Evolutionary conservation across 2,888 invertebrate genomes (phyloP).

Genomic region (Dysmachus trigonus): DNA sequence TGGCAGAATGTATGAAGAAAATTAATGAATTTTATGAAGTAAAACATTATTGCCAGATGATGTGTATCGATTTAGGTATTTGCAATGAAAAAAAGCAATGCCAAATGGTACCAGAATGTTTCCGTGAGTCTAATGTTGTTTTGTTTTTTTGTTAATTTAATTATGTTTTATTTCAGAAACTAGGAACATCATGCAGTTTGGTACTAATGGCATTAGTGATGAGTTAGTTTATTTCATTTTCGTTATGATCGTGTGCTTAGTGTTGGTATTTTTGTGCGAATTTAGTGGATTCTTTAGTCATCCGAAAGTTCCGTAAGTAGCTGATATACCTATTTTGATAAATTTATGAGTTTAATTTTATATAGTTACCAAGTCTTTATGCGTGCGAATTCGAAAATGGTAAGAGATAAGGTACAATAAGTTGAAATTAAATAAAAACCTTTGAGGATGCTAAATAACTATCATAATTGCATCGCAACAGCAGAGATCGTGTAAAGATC

Average conservation of each 20-base stretch:
- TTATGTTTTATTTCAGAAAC: background rate
- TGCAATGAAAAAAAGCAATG: background rate
- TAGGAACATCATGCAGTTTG: background rate
- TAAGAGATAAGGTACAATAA: too few species aligned
- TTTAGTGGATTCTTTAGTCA: background rate
- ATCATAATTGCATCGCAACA: too few species aligned
- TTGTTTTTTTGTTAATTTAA: background rate
- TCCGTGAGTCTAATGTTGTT: background rate
- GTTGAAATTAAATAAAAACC: too few species aligned
- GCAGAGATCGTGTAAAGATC: too few species aligned
- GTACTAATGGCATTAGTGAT: background rate
- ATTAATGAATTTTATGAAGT: background rate
- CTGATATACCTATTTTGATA: too few species aligned
- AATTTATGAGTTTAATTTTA: too few species aligned
- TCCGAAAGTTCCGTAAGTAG: background rate
- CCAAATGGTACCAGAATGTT: background rate
- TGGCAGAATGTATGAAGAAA: background rate
- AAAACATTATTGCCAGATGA: background rate
- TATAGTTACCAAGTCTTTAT: too few species aligned
- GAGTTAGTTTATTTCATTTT: background rate
- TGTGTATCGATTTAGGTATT: background rate
- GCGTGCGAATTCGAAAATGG: too few species aligned
- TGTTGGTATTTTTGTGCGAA: background rate
- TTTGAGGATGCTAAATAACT: too few species aligned
- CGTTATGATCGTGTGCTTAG: background rate